These are phyloP conservation scores for Mimas tiliae DNA, from an alignment of 2,888 invertebrate genomes.

Conservation along the genomic window DNA sequence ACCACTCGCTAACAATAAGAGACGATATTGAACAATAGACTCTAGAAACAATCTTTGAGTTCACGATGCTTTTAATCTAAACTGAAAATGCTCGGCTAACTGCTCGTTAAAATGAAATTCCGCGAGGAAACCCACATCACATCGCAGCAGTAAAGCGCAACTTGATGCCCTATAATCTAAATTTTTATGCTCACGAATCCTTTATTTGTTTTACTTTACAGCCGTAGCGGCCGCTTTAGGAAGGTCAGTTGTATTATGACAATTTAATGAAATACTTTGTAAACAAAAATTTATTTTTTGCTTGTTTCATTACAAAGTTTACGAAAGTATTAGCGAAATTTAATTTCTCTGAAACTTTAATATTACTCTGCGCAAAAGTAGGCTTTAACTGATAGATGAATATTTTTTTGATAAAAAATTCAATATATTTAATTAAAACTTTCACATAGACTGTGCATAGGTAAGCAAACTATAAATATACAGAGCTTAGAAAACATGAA, in stretches of 20 bases:
- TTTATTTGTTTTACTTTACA: slow-evolving; percentile 40
- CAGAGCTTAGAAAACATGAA: no score
- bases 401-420: no score
- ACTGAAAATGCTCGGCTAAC: slow-evolving; percentile 36
- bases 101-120: slow-evolving; percentile 43
- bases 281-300: slow-evolving; percentile 34
- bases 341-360: slow-evolving; percentile 24
- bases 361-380: background rate
- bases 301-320: slow-evolving; percentile 14
- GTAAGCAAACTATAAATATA: no score
- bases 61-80: slow-evolving; percentile 31
- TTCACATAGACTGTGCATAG: no score
- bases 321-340: slow-evolving; percentile 26
- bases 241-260: background rate
- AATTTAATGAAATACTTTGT: slow-evolving; percentile 27
- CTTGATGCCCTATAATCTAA: slow-evolving; percentile 47
- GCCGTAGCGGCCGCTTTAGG: slow-evolving; percentile 27
- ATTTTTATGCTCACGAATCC: slow-evolving; percentile 44
- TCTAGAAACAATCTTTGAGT: slow-evolving; percentile 1
- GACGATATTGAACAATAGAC: slow-evolving; percentile 8
- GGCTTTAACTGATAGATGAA: background rate
- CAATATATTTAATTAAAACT: no score
- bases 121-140: slow-evolving; percentile 45
- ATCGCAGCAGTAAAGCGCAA: slow-evolving; percentile 50
- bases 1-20: slow-evolving; percentile 20